Evolutionary conservation across 1,140 invertebrate genomes (phyloP).

Genomic region (Pseudomyrmex pallidus): DNA sequence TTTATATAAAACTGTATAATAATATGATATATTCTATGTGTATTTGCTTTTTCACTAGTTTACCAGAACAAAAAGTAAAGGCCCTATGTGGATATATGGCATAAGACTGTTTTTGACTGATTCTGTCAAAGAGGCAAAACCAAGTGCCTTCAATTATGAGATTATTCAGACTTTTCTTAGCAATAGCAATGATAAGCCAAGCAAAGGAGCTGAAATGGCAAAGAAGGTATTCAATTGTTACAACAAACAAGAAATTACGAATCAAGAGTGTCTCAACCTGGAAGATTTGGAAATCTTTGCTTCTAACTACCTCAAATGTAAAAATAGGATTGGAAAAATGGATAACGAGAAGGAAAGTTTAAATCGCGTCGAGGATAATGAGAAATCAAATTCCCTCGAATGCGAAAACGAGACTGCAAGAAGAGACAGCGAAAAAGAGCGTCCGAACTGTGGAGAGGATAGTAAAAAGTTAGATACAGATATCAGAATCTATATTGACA

Average conservation of each 20-base stretch:
- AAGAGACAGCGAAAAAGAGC: conserved; percentile 31
- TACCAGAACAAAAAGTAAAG: conserved; percentile 80
- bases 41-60: conserved; percentile 78
- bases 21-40: too few relatives aligned
- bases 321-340: conserved; percentile 31
- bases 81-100: conserved; percentile 83
- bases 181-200: conserved; percentile 64
- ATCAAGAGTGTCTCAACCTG: conserved; percentile 53
- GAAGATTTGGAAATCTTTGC: conserved; percentile 58
- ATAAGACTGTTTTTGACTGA: conserved; percentile 80
- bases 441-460: conserved; percentile 4
- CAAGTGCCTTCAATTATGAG: conserved; percentile 75
- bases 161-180: conserved; percentile 75
- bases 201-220: conserved; percentile 59
- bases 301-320: conserved; percentile 17
- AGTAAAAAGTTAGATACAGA: conserved; percentile 47
- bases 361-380: background rate
- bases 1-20: conserved; percentile 6
- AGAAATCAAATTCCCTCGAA: background rate
- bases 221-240: conserved; percentile 68
- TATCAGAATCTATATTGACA: conserved; percentile 77
- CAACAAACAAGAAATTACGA: conserved; percentile 51
- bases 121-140: conserved; percentile 54
- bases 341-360: conserved; percentile 13
- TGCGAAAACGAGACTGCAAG: conserved; percentile 35